phyloP scores from a whole-genome alignment of 2,113 vertebrate species.

The Lutjanus erythropterus region DNA sequence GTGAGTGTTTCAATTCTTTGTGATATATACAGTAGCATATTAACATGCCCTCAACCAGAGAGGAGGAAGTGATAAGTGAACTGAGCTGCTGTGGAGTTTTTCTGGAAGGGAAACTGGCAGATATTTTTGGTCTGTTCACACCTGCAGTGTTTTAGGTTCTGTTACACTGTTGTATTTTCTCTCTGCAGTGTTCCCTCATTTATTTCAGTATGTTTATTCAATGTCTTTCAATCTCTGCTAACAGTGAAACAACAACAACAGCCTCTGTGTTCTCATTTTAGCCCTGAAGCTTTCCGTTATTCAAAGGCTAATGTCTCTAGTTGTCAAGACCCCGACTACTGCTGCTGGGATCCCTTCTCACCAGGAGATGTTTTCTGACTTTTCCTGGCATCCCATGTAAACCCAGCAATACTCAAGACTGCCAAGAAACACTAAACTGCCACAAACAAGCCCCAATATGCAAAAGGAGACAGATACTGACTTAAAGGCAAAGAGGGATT shows the following conservation, averaged over 20 bases:
- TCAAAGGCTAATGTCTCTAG: no score
- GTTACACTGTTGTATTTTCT: background rate
- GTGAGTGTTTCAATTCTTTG: background rate
- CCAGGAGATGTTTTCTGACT: background rate
- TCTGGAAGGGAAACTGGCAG: background rate
- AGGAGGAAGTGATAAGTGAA: background rate
- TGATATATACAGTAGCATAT: no score
- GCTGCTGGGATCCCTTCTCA: background rate
- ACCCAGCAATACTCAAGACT: background rate
- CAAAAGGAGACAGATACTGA: background rate
- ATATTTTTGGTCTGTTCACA: background rate
- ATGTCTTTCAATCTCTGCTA: background rate
- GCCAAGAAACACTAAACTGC: background rate
- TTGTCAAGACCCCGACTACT: background rate
- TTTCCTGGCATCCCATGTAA: background rate
- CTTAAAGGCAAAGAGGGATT: no score
- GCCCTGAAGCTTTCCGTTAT: background rate
- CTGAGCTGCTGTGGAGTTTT: background rate
- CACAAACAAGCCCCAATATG: background rate
- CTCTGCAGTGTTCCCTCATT: background rate
- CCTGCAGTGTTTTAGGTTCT: background rate
- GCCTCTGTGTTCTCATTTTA: background rate
- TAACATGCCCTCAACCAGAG: background rate
- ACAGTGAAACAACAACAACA: background rate
- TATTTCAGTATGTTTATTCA: background rate